Conservation (phyloP, 1,140 invertebrate species). For the Elysia chlorotica region DNA sequence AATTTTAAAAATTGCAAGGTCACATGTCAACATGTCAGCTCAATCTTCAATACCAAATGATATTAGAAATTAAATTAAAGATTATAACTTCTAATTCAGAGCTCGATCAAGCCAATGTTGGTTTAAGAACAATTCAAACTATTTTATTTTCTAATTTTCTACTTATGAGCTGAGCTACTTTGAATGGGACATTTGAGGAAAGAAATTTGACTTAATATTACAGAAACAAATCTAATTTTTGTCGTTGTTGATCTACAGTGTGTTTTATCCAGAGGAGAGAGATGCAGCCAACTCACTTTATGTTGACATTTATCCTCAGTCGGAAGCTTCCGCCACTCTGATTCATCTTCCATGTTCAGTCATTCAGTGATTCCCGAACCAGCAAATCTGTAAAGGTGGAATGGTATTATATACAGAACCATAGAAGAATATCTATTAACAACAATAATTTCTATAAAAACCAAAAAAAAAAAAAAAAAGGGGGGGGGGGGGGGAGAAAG, state of each 20-base stretch:
- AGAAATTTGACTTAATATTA: background rate
- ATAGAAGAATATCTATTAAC: too few species aligned
- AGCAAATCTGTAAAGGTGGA: too few species aligned
- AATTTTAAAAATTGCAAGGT: background rate
- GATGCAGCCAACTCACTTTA: conserved; percentile 69
- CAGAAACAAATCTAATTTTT: background rate
- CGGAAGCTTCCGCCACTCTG: conserved; percentile 89
- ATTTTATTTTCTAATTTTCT: too few species aligned
- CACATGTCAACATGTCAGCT: background rate
- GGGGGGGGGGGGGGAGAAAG: too few species aligned
- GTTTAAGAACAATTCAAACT: background rate
- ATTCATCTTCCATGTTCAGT: conserved; percentile 67
- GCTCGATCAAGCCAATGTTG: background rate
- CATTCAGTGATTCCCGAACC: background rate
- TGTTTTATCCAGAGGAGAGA: conserved; percentile 7
- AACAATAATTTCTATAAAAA: too few species aligned
- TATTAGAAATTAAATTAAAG: background rate
- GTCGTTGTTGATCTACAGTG: background rate
- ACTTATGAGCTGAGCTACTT: too few species aligned
- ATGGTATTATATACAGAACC: too few species aligned
- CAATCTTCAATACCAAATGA: background rate
- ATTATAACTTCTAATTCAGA: background rate
- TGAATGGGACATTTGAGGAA: background rate
- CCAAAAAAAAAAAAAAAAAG: too few species aligned
- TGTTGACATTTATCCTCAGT: conserved; percentile 89